Evolutionary conservation across 2,797 vertebrate genomes (phyloP), one percentile per base, ranked within the genome.

Genomic region (Dicrostonyx torquatus): DNA sequence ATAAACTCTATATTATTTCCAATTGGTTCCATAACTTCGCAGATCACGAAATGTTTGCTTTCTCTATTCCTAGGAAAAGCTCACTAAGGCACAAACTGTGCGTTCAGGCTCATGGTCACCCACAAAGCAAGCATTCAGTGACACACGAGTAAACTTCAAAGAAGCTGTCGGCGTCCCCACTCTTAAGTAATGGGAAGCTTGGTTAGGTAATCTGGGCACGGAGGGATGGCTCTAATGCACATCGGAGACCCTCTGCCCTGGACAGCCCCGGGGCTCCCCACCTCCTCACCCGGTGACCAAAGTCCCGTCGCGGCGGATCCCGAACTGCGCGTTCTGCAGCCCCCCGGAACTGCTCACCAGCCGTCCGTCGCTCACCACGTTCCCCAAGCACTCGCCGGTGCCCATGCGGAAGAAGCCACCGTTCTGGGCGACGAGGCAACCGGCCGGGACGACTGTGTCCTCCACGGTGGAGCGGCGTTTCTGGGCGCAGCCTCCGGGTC

Each of bases 271-370:
- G 76, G 53, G 13, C 0, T 7, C 34, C 82, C 76, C 1, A 70
- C n/a, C n/a, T 53, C 93, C 99, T 99, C 98, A 99, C 99, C 99
- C 99, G 1, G 99, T 99, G 94, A 99, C 99, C 89, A 99, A 97
- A 6, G 98, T 99, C 79, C 99, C 99, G 72, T 99, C 99, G 94
- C 96, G 98, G 97, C 99, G 98, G 97, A 99, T 99, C 76, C 99
- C 99, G 97, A 99, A 99, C 98, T 99, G 99, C n/a, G 99, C 99
- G 0, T 99, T 99, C 97, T 99, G 99, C 76, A 99, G 37, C 0
- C 99, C 99, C 18, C 96, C 93, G 17, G 99, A 98, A 97, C 98
- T 98, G 93, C 72, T 98, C 96, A 99, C 99, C 98, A 97, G 85
- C 90, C 91, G 97, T 17, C 99, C 98, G 15, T 99, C 91, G 75